phyloP scores from a whole-genome alignment of 2,797 vertebrate genomes.

The Chloroceryle inda region DNA sequence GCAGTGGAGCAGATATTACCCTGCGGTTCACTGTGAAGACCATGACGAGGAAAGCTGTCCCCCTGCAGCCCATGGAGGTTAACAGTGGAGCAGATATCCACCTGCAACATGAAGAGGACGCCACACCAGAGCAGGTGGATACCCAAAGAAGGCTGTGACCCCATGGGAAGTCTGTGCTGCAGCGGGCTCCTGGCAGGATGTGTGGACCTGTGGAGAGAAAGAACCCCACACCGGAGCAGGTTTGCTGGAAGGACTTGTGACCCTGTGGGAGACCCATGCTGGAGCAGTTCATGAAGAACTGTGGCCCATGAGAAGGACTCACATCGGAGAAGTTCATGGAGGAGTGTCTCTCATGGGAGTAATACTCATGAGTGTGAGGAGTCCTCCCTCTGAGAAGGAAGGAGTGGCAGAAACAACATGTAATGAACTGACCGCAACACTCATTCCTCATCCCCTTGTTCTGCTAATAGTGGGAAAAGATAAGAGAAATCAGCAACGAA shows the following conservation, averaged over 20 bases:
- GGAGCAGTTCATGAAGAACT: not conserved
- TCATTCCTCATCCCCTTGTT: not conserved
- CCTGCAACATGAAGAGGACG: too few species aligned
- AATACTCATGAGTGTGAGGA: too few species aligned
- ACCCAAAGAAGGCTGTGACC: too few species aligned
- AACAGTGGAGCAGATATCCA: too few species aligned
- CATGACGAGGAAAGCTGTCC: too few species aligned
- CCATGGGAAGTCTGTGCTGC: too few species aligned
- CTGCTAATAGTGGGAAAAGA: not conserved
- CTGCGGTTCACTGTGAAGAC: too few species aligned
- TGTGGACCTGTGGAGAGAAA: not conserved
- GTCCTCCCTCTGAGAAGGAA: not conserved
- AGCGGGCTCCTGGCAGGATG: not conserved
- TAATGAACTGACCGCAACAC: not conserved
- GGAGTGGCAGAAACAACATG: not conserved
- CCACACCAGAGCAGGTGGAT: too few species aligned
- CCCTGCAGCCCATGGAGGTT: too few species aligned
- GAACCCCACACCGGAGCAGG: not conserved
- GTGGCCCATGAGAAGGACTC: not conserved
- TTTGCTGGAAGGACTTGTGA: not conserved
- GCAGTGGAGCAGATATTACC: too few species aligned
- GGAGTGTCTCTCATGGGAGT: too few species aligned
- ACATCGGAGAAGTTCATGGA: too few species aligned
- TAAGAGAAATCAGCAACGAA: not conserved
- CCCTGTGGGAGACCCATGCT: not conserved